phyloP scores from a whole-genome alignment of 2,113 vertebrate genomes.

The Vicugna pacos region DNA sequence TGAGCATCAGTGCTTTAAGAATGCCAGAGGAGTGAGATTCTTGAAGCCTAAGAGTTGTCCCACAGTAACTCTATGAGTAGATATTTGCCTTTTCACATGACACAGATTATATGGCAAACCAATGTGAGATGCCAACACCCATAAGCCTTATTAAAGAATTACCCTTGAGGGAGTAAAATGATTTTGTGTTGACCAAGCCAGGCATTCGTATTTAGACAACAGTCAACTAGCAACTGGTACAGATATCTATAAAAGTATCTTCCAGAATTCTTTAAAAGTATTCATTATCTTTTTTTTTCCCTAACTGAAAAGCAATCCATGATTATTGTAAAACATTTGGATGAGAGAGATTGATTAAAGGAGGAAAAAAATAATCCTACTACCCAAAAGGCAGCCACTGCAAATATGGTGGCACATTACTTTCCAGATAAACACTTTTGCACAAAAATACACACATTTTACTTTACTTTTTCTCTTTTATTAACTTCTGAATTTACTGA shows the following conservation, averaged over 20 bases:
- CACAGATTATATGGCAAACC: neutral
- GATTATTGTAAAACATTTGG: neutral
- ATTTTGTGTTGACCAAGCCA: neutral
- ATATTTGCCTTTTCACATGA: neutral
- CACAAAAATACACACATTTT: neutral
- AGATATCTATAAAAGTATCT: neutral
- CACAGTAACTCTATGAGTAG: neutral
- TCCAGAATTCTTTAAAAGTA: neutral
- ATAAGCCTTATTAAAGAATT: neutral
- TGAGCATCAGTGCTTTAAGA: neutral
- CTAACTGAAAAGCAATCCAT: neutral
- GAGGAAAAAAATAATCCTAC: neutral
- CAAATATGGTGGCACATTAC: neutral
- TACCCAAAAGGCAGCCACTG: neutral
- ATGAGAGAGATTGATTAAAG: neutral
- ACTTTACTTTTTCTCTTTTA: too few species aligned
- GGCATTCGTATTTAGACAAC: neutral
- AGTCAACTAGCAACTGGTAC: neutral
- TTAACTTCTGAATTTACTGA: neutral
- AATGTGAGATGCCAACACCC: neutral
- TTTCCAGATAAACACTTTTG: neutral
- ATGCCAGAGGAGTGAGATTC: neutral
- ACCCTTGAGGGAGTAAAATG: neutral
- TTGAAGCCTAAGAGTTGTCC: neutral
- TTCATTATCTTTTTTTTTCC: neutral